Base-by-base conservation (phyloP, 2,113 vertebrate species). In the Sebastes schlegelii region DNA sequence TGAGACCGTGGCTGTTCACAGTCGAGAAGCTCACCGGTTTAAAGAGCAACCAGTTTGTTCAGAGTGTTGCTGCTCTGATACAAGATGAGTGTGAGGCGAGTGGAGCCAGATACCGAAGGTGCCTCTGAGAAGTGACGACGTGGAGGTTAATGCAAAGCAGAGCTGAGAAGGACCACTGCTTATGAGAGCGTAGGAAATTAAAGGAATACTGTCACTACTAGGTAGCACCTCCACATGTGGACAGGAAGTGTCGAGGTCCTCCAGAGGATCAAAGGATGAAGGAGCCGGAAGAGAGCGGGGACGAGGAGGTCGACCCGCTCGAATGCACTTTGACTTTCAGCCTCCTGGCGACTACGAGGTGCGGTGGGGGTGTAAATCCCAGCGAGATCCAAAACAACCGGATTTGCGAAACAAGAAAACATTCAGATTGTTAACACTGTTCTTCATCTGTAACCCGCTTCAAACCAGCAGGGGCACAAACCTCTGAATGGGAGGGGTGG, bases 1-100 rank as follows among this genome's bases (percentile, higher is more conserved):
- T 52, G 8, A 82, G 57, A 65, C 10, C 0, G n/a, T n/a, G 34
- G 19, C 74, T 67, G 46, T 83, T 19, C 26, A 54, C 76, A 42
- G 42, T 13, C 5, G 58, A 51, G 55, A 12, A 34, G 54, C 61
- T 4, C 2, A 0, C 11, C 0, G n/a, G 21, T 73, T 86, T 79
- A 45, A 74, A 73, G 63, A 40, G 23, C 43, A 63, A 6, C 23
- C 62, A 8, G 79, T 66, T 54, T 43, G 12, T 45, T 63, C 17
- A 0, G 63, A 65, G 86, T 21, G 80, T 58, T 57, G 26, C 40
- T 54, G 63, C 80, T 43, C 46, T 71, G 86, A 92, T 90, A 87
- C 51, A 4, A 80, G 83, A 63, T 10, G 84, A 92, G 92, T 91
- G 92, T 77, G 79, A 83, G 82, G 23, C 4, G 91, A 95, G 85